These are phyloP conservation scores for Sus cebifrons DNA, from an alignment of 2,797 vertebrate species.

Conservation along the genomic window DNA sequence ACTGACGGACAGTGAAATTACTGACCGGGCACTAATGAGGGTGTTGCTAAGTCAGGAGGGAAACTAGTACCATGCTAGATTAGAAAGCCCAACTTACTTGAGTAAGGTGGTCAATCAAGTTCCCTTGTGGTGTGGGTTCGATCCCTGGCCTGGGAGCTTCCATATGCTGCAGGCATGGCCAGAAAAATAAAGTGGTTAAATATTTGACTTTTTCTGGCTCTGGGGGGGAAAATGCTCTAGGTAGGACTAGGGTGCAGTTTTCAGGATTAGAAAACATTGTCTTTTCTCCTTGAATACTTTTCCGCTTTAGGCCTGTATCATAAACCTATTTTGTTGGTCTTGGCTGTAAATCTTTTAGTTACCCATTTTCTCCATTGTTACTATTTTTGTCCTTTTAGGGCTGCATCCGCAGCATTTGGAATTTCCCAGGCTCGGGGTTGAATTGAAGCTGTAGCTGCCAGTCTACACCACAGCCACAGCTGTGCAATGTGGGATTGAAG, in stretches of 20 bases:
- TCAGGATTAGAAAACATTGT: background rate
- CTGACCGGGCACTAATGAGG: background rate
- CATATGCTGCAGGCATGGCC: too few relatives aligned
- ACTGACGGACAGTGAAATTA: constrained; percentile 56
- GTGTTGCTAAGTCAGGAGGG: background rate
- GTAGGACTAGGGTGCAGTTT: background rate
- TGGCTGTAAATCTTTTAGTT: background rate
- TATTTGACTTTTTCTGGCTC: background rate
- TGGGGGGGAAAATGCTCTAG: background rate
- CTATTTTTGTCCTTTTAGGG: too few relatives aligned
- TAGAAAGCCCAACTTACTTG: background rate
- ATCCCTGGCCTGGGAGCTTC: too few relatives aligned
- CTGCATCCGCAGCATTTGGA: too few relatives aligned
- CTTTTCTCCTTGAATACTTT: background rate
- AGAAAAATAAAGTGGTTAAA: too few relatives aligned
- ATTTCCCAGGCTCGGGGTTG: too few relatives aligned
- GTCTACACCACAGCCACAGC: too few relatives aligned
- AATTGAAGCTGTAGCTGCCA: too few relatives aligned
- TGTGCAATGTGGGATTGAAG: too few relatives aligned
- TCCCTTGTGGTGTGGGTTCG: too few relatives aligned
- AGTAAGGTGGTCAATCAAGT: background rate
- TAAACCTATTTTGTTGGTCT: background rate
- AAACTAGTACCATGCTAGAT: background rate
- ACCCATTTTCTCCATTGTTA: background rate
- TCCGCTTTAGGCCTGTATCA: background rate